phyloP scores from a whole-genome alignment of 2,888 invertebrate genomes.

The Drosophila cracens region DNA sequence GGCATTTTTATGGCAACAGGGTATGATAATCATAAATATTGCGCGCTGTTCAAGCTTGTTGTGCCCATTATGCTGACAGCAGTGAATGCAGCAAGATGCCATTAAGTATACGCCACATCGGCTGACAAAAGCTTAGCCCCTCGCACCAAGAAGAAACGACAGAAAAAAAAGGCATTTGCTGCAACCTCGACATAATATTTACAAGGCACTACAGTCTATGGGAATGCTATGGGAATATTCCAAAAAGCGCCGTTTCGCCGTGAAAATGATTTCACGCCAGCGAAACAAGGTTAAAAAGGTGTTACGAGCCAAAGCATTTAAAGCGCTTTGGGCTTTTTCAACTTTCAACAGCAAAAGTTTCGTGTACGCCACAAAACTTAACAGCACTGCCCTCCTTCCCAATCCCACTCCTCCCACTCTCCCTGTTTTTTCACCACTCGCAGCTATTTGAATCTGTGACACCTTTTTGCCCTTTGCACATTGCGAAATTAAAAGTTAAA shows the following conservation, averaged over 20 bases:
- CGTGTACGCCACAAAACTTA: conserved; percentile 9
- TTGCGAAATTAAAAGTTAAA: conserved; percentile 75
- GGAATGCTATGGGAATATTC: conserved; percentile 42
- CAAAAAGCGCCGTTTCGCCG: conserved; percentile 41
- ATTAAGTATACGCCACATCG: conserved; percentile 65
- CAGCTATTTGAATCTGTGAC: conserved; percentile 28
- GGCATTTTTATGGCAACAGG: conserved; percentile 18
- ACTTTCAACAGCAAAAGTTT: conserved; percentile 55
- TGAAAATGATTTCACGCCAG: conserved; percentile 72
- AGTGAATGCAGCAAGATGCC: conserved; percentile 46
- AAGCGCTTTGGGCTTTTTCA: conserved; percentile 55
- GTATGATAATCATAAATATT: conserved; percentile 70
- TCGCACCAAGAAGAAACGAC: not conserved
- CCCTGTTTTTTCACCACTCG: not conserved
- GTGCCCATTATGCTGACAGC: conserved; percentile 38
- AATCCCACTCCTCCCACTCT: not conserved
- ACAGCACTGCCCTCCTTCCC: not conserved
- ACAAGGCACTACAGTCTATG: conserved; percentile 59
- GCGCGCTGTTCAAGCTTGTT: conserved; percentile 50
- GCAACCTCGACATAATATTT: conserved; percentile 60
- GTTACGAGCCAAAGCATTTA: conserved; percentile 58
- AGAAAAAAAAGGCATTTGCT: conserved; percentile 1
- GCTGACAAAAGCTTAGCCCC: conserved; percentile 53
- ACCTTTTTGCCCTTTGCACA: conserved; percentile 42
- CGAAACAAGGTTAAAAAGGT: conserved; percentile 75